These are phyloP conservation scores for Magallana nippona DNA, from an alignment of 2,888 invertebrate genomes.

Conservation along the genomic window DNA sequence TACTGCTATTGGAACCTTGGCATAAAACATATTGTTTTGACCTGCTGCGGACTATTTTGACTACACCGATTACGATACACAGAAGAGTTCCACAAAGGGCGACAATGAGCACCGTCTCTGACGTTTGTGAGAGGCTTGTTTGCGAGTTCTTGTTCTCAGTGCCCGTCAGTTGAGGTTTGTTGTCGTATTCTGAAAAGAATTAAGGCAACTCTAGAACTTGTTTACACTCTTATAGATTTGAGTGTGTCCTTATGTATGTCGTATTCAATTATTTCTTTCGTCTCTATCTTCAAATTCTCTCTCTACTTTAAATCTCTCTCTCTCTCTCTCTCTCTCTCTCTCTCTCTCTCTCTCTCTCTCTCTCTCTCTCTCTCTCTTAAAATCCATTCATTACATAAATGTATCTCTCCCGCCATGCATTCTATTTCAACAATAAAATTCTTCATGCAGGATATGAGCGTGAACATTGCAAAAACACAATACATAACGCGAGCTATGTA, in stretches of 20 bases:
- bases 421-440: no score
- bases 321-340: no score
- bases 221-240: not conserved
- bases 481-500: no score
- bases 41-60: not conserved
- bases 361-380: no score
- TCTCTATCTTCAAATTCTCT: no score
- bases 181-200: not conserved
- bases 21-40: not conserved
- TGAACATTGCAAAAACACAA: no score
- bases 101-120: not conserved
- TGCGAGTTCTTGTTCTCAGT: not conserved
- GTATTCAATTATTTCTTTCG: not conserved
- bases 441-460: no score
- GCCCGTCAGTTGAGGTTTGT: not conserved
- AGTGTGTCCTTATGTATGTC: no score
- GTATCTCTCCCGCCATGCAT: no score
- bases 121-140: not conserved
- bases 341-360: no score
- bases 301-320: no score
- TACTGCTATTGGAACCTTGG: not conserved
- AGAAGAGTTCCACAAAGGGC: constrained; percentile 24
- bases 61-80: not conserved
- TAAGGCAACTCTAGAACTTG: not conserved
- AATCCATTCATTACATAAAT: no score